Percentiles rank a stretch among this genome's conserved stretches.
Conservation (phyloP, 2,113 vertebrate genomes). For the Paratilapia polleni region DNA sequence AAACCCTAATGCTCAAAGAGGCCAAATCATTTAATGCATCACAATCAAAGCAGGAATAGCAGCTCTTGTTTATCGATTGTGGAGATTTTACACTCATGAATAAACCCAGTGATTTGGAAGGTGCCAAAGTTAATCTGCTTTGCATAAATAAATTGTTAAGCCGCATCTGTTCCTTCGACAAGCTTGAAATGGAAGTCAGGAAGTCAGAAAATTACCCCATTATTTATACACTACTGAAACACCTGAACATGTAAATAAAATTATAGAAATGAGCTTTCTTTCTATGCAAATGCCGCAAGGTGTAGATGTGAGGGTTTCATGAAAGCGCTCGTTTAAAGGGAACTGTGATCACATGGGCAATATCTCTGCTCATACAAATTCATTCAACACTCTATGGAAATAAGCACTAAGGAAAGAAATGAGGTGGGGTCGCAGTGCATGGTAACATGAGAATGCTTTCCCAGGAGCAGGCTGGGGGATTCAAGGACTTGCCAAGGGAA, state of each 20-base stretch:
- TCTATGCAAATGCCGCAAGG: neutral
- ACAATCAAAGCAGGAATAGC: constrained; percentile 26
- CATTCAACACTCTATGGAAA: constrained; percentile 12
- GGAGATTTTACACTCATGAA: constrained; percentile 50
- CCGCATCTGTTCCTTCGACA: constrained; percentile 42
- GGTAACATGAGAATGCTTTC: neutral
- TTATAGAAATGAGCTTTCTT: constrained; percentile 2
- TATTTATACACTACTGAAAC: constrained; percentile 32
- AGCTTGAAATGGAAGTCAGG: constrained; percentile 31
- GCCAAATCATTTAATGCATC: constrained; percentile 19
- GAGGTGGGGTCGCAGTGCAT: constrained; percentile 14
- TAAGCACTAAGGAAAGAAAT: constrained; percentile 2
- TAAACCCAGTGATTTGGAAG: constrained; percentile 56
- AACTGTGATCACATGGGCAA: neutral
- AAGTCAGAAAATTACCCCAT: constrained; percentile 48
- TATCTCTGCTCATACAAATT: neutral
- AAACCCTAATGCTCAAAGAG: neutral
- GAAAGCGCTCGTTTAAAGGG: neutral
- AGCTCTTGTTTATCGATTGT: constrained; percentile 27
- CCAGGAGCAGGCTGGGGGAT: neutral
- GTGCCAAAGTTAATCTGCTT: constrained; percentile 69
- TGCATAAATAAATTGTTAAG: constrained; percentile 67
- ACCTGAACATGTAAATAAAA: constrained; percentile 26
- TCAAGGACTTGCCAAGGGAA: constrained; percentile 1
- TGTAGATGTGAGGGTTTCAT: neutral